Percentiles rank a stretch among this genome's conserved stretches.
These are phyloP conservation scores for Loripinus fragilis DNA, from an alignment of 2,888 invertebrate genomes.

Conservation along the genomic window DNA sequence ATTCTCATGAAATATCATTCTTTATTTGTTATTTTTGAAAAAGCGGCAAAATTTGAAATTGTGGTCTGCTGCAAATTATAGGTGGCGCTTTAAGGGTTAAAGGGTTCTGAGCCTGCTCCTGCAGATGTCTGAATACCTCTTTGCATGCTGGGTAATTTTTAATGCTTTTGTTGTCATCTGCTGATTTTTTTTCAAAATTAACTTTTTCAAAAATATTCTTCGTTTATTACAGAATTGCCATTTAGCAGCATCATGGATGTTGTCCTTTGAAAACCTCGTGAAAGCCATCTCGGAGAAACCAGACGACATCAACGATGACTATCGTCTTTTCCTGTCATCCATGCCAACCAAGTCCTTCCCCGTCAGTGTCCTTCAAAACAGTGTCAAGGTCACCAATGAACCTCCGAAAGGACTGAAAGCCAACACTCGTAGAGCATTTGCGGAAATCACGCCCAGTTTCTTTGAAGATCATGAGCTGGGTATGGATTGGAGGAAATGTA, in stretches of 20 bases:
- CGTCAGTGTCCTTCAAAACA: slow-evolving; percentile 83
- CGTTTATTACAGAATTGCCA: slow-evolving; percentile 85
- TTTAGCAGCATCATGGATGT: slow-evolving; percentile 84
- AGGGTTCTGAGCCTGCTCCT: too few species aligned
- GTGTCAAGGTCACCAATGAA: slow-evolving; percentile 84
- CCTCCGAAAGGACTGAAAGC: slow-evolving; percentile 84
- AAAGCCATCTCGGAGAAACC: slow-evolving; percentile 82
- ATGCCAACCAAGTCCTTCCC: slow-evolving; percentile 84
- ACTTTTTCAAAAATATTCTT: too few species aligned
- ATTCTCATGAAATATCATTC: too few species aligned
- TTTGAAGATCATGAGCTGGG: slow-evolving; percentile 90
- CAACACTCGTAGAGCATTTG: slow-evolving; percentile 93
- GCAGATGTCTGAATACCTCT: too few species aligned
- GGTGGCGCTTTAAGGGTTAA: too few species aligned
- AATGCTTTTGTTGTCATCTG: too few species aligned
- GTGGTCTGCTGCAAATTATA: too few species aligned
- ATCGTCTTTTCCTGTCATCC: slow-evolving; percentile 83
- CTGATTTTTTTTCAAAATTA: too few species aligned
- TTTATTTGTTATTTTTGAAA: too few species aligned
- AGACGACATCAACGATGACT: slow-evolving; percentile 81
- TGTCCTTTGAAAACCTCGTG: slow-evolving; percentile 82
- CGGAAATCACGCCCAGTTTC: slow-evolving; percentile 91
- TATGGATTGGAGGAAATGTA: slow-evolving; percentile 81
- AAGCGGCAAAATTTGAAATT: too few species aligned
- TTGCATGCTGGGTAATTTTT: too few species aligned